Conservation (phyloP, 2,888 invertebrate genomes). For the Diploptera punctata region DNA sequence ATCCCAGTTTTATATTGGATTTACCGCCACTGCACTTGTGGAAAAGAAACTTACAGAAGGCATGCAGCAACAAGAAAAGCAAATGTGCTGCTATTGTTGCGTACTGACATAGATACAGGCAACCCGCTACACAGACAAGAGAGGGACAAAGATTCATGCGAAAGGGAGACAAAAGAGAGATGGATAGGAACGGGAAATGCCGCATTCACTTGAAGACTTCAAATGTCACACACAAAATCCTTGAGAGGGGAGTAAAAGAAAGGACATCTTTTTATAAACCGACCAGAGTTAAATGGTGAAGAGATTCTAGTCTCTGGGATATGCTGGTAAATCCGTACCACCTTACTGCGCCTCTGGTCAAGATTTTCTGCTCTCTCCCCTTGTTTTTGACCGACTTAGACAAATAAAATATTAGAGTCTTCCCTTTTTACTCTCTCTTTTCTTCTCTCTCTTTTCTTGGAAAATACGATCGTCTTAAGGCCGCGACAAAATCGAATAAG, state of each 20-base stretch:
- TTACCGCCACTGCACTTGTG: no score
- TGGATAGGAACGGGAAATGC: constrained; percentile 29
- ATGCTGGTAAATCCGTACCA: no score
- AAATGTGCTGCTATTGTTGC: constrained; percentile 24
- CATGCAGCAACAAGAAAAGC: constrained; percentile 28
- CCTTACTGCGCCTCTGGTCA: no score
- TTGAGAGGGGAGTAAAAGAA: neutral
- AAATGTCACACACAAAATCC: constrained; percentile 25
- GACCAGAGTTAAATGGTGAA: constrained; percentile 11
- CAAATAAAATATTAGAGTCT: no score
- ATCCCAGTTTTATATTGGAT: no score
- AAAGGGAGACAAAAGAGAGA: constrained; percentile 29
- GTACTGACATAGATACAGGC: constrained; percentile 23
- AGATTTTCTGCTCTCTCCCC: no score
- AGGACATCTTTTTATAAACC: constrained; percentile 14
- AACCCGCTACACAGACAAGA: neutral
- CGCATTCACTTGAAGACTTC: constrained; percentile 26
- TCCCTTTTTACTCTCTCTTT: no score
- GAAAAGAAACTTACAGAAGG: neutral
- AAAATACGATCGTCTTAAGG: no score
- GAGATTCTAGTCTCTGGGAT: neutral
- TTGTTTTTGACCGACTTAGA: no score
- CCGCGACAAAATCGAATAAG: no score
- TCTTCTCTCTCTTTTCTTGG: no score
- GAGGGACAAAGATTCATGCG: constrained; percentile 16